Percentiles rank a stretch among this genome's conserved stretches.
phyloP scores from a whole-genome alignment of 2,113 vertebrate species.

The Bubo blakistoni region DNA sequence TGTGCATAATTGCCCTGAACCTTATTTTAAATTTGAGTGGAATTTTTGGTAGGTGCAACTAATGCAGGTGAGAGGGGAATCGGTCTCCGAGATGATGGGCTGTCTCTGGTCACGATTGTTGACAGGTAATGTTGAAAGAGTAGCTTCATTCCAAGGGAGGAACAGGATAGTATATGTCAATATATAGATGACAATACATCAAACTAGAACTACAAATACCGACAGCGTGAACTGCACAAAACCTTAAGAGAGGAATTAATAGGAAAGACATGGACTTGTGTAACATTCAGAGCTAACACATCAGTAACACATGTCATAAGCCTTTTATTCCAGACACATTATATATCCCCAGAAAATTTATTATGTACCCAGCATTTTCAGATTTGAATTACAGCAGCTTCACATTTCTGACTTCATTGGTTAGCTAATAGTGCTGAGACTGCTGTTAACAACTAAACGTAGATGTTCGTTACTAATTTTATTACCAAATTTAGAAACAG shows the following conservation, averaged over 20 bases:
- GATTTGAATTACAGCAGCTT: not conserved
- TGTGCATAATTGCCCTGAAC: not conserved
- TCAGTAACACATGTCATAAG: not conserved
- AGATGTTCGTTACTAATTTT: not conserved
- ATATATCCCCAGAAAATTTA: not conserved
- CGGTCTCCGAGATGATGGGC: fast-evolving
- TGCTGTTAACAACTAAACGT: not conserved
- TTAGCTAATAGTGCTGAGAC: not conserved
- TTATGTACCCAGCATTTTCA: fast-evolving
- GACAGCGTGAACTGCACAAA: not conserved
- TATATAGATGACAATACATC: not conserved
- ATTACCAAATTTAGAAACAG: not conserved
- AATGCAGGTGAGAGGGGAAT: not conserved
- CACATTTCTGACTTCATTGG: not conserved
- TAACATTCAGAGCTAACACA: not conserved
- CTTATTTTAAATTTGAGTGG: not conserved
- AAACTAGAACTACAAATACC: not conserved
- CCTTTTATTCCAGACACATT: not conserved
- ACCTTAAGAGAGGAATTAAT: not conserved
- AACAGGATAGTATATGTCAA: not conserved
- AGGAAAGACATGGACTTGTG: not conserved
- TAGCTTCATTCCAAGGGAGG: not conserved
- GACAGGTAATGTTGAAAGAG: fast-evolving
- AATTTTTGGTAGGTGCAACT: not conserved
- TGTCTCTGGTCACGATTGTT: fast-evolving